Percentiles rank a stretch among this genome's conserved stretches.
Evolutionary conservation across 2,888 invertebrate genomes (phyloP).

Genomic region (Nephrotoma flavescens): DNA sequence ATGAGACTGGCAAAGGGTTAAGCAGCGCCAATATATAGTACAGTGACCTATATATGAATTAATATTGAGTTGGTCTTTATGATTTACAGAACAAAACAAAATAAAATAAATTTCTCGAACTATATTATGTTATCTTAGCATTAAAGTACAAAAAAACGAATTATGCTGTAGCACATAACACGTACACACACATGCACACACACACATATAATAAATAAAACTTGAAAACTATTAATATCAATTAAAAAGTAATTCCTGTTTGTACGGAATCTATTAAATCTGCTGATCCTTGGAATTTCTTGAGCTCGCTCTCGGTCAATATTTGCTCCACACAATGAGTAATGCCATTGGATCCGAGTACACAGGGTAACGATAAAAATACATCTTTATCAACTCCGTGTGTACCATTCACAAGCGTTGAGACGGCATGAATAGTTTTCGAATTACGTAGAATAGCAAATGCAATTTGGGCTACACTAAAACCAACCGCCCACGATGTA

Average conservation of each 20-base stretch:
- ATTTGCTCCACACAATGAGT: conserved; percentile 47
- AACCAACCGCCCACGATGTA: conserved; percentile 74
- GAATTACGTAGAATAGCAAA: conserved; percentile 51
- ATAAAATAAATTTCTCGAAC: not conserved
- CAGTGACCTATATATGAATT: not conserved
- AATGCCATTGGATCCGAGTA: conserved; percentile 48
- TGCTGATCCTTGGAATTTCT: conserved; percentile 43
- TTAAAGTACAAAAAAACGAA: not conserved
- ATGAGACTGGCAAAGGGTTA: too few species aligned
- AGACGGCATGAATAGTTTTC: conserved; percentile 53
- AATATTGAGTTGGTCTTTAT: not conserved
- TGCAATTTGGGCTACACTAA: conserved; percentile 51
- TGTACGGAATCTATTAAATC: conserved; percentile 41
- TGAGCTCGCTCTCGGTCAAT: conserved; percentile 40
- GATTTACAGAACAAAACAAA: not conserved
- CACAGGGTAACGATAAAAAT: conserved; percentile 62
- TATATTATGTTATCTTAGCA: not conserved
- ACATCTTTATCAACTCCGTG: conserved; percentile 61
- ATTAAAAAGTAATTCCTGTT: conserved; percentile 7
- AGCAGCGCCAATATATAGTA: not conserved
- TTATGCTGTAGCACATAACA: too few species aligned
- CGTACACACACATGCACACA: not conserved
- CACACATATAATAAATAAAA: not conserved
- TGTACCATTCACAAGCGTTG: conserved; percentile 53
- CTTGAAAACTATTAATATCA: not conserved